Base-by-base conservation (phyloP, 2,888 invertebrate species). In the Gnatocerus cornutus region DNA sequence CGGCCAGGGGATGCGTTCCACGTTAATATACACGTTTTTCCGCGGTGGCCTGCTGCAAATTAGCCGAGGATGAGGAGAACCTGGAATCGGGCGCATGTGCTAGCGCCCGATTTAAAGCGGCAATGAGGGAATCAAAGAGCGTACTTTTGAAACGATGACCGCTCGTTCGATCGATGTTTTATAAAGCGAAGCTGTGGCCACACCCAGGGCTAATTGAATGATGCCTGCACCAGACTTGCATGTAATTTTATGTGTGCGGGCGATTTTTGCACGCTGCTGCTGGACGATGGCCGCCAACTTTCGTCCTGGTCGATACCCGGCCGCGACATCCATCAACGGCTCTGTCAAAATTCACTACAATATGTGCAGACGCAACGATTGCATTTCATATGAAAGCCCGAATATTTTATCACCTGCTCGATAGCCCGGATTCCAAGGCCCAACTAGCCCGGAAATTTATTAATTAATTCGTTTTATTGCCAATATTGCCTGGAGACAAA, bases 111-210 rank as follows among this genome's bases (percentile, higher is more conserved):
- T 83, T 83, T 82, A 83, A 84, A 84, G 82, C 83, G 82, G 82
- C 84, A 84, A 83, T 83, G 82, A 84, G 81, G 81, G 83, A 84
- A 84, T 85, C 84, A 85, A 85, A 85, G 84, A 84, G 84, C 84
- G 83, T 81, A 85, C 84, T 85, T 85, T 85, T 84, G 82, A 85
- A 84, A 84, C 84, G 85, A 85, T 85, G 85, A 85, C 84, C 85
- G 84, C 83, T 84, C 81, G 84, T 84, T 83, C 85, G 85, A 85
- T 85, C 85, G 84, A 85, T 85, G 85, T 85, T 85, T 85, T 85
- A 84, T 84, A 85, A 82, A 83, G 84, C 80, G 80, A 79, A 76
- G 81, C 81, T 80, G 82, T 84, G 84, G 84, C 85, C 85, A 85
- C 85, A 85, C 85, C 85, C 85, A 82, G 82, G 81, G 79, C 83